A percentile compares a stretch with the other conserved stretches of the same genome.
Conservation (phyloP, 2,888 invertebrate species). For the Lasioglossum villosulum region DNA sequence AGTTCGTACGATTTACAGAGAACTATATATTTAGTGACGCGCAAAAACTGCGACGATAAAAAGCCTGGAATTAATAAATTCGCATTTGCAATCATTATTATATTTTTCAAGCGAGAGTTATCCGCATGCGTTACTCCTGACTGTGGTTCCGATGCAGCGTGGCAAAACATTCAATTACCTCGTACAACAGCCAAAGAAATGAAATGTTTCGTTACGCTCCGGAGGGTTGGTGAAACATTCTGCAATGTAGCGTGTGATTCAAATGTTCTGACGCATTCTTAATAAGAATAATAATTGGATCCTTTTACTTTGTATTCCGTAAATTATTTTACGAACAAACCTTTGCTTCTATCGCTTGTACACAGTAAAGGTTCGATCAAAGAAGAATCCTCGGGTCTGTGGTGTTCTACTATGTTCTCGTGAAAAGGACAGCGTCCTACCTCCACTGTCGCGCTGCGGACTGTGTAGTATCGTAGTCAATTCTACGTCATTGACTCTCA, state of each 20-base stretch:
- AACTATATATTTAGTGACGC: neutral
- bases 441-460: no score
- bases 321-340: neutral
- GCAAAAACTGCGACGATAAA: neutral
- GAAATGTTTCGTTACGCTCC: neutral
- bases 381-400: no score
- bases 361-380: no score
- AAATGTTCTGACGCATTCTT: neutral
- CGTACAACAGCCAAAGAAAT: neutral
- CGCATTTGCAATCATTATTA: neutral
- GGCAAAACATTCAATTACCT: neutral
- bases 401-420: no score
- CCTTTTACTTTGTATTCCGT: neutral
- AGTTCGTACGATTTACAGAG: neutral
- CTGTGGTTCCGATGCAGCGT: neutral
- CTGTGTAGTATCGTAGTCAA: no score
- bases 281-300: neutral
- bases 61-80: neutral
- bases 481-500: no score
- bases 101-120: neutral
- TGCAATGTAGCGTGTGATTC: neutral
- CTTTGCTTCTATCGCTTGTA: neutral
- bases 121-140: neutral
- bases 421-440: no score
- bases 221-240: no score